Base-by-base conservation (phyloP, 2,888 invertebrate genomes). In the Cremastinae sp. region DNA sequence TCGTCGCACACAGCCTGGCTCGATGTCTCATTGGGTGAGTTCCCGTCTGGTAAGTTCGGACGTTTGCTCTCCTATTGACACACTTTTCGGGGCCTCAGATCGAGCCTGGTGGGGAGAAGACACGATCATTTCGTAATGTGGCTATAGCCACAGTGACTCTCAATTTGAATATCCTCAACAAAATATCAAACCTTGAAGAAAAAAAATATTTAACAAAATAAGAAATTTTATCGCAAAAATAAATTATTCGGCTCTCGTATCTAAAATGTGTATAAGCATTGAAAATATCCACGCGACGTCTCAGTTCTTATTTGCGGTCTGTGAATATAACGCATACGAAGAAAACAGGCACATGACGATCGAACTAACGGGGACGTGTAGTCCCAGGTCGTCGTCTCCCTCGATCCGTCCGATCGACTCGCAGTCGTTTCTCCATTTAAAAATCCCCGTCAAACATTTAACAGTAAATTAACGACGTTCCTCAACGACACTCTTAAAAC, bases 51-150 rank as follows among this genome's bases (percentile, higher is more conserved):
- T 75, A 80, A 28, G 82, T 83, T 85, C 80, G 83, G 79, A 79
- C 83, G 82, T 86, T 87, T 87, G 84, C 82, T 84, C 83, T 86
- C 83, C 87, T 84, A 86, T 87, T 87, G 87, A 87, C 87, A 87
- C 83, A 87, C 87, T 87, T 85, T 80, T 75, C 74, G 78, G 66
- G 73, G 81, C 62, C 49, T 43, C 20, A 47, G 28, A 28, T 28
- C 28, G 28, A 2, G 2, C 28, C 28, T 20, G 61, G 64, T 18
- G 59, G 72, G 75, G 20, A 70, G 62, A 74, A 71, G 58, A n/a
- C 58, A 47, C 39, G 37, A 59, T 61, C 28, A 61, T 70, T 37
- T 74, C 65, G 74, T 74, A 66, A 72, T 47, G 65, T 51, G 45
- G 41, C 41, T 41, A 16, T 22, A 7, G 37, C 16, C 45, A 20